These are phyloP conservation scores for Phaethornis superciliosus DNA, from an alignment of 2,113 vertebrate genomes.

Conservation along the genomic window DNA sequence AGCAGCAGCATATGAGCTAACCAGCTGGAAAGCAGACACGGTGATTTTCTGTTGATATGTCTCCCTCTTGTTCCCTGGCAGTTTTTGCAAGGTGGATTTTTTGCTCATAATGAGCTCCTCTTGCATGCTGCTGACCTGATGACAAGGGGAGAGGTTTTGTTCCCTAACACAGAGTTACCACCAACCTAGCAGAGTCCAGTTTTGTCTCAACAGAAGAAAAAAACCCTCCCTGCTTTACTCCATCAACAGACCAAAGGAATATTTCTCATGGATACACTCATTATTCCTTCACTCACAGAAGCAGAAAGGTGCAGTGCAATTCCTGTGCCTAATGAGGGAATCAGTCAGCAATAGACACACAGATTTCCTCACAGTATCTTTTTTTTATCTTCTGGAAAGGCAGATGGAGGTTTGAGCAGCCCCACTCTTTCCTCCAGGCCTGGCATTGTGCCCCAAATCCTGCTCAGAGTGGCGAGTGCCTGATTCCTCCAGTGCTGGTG, in stretches of 20 bases:
- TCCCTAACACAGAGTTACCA: background rate
- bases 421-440: background rate
- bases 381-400: background rate
- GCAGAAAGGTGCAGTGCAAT: background rate
- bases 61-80: conserved; percentile 23
- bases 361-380: background rate
- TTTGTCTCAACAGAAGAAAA: background rate
- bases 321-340: background rate
- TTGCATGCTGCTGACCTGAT: background rate
- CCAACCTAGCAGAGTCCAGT: background rate
- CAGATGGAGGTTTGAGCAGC: background rate
- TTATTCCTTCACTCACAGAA: background rate
- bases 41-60: conserved; percentile 18
- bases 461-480: background rate
- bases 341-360: background rate
- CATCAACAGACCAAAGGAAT: background rate
- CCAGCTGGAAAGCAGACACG: conserved; percentile 36
- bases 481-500: background rate
- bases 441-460: background rate
- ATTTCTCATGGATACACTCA: background rate
- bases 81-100: conserved; percentile 33
- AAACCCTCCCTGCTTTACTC: background rate
- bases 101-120: background rate
- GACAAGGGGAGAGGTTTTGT: background rate
- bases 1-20: conserved; percentile 53